These are phyloP conservation scores for Andrena dorsata DNA, from an alignment of 2,888 invertebrate genomes.

Conservation along the genomic window DNA sequence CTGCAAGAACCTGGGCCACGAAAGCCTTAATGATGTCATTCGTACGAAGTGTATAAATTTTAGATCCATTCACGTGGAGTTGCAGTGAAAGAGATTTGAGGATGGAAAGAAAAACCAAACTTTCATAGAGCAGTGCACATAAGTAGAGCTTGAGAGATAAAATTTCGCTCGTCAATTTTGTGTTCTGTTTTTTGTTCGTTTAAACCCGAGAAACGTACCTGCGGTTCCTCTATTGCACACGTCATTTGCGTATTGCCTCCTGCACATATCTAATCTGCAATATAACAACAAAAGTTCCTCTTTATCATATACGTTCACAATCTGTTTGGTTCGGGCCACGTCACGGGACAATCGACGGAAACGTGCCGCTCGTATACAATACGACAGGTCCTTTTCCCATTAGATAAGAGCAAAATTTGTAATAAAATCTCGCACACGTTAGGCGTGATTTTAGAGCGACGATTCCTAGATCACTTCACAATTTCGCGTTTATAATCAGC, in stretches of 20 bases:
- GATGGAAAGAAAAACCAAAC: slow-evolving; percentile 28
- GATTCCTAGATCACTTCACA: background rate
- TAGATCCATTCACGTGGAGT: background rate
- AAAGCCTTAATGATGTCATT: background rate
- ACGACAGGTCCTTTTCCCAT: background rate
- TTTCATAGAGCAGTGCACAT: slow-evolving; percentile 59
- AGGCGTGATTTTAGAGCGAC: background rate
- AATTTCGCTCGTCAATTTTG: slow-evolving; percentile 28
- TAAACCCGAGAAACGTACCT: slow-evolving; percentile 89
- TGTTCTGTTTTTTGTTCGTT: slow-evolving; percentile 18
- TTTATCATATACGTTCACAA: slow-evolving; percentile 78
- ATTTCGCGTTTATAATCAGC: background rate
- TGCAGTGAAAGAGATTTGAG: slow-evolving; percentile 25
- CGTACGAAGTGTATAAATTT: background rate
- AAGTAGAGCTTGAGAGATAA: slow-evolving; percentile 39
- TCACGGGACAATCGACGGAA: slow-evolving; percentile 73
- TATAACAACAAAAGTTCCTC: slow-evolving; percentile 86
- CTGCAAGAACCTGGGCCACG: background rate
- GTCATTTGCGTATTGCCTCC: slow-evolving; percentile 96
- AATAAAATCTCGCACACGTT: background rate
- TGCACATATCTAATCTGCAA: slow-evolving; percentile 99
- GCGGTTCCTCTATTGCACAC: slow-evolving; percentile 99
- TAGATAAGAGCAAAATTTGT: background rate
- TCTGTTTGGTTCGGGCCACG: slow-evolving; percentile 60
- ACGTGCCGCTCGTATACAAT: slow-evolving; percentile 5